phyloP scores from a whole-genome alignment of 2,113 vertebrate species.

The Anhinga anhinga region DNA sequence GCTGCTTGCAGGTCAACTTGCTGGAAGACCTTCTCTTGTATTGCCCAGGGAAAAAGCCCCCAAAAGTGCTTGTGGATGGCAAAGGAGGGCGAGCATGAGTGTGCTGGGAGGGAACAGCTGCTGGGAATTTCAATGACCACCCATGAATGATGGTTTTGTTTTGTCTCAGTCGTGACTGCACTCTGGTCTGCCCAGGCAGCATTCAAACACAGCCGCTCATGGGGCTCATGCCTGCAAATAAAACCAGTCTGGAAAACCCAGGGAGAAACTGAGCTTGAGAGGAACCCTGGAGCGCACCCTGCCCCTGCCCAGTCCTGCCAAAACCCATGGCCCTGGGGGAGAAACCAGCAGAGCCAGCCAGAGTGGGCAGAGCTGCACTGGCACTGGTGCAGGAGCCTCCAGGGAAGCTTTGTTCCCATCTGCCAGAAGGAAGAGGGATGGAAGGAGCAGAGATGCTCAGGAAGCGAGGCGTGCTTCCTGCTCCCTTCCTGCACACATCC shows the following conservation, averaged over 20 bases:
- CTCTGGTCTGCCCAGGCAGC: not conserved
- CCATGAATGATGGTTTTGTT: slow-evolving; percentile 47
- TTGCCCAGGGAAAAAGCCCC: not conserved
- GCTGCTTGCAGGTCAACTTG: no score
- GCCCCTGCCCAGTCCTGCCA: not conserved
- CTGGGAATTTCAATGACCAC: slow-evolving; percentile 34
- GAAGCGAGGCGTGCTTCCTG: not conserved
- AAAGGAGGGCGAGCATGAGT: not conserved
- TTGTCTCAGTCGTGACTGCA: not conserved
- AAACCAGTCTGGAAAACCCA: not conserved
- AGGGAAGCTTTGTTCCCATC: not conserved
- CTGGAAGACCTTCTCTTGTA: not conserved
- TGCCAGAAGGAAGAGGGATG: not conserved
- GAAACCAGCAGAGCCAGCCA: rapidly evolving
- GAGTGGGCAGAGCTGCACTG: not conserved
- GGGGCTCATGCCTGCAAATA: not conserved
- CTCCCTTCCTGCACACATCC: not conserved
- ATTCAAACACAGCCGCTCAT: not conserved
- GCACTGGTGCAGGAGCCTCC: not conserved
- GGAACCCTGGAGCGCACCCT: not conserved
- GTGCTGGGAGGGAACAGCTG: slow-evolving; percentile 8
- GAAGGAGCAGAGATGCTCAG: not conserved
- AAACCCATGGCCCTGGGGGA: rapidly evolving
- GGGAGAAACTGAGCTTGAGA: not conserved
- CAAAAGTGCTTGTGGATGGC: not conserved